phyloP scores from a whole-genome alignment of 2,113 vertebrate genomes.

The Orthochromis malagaraziensis region DNA sequence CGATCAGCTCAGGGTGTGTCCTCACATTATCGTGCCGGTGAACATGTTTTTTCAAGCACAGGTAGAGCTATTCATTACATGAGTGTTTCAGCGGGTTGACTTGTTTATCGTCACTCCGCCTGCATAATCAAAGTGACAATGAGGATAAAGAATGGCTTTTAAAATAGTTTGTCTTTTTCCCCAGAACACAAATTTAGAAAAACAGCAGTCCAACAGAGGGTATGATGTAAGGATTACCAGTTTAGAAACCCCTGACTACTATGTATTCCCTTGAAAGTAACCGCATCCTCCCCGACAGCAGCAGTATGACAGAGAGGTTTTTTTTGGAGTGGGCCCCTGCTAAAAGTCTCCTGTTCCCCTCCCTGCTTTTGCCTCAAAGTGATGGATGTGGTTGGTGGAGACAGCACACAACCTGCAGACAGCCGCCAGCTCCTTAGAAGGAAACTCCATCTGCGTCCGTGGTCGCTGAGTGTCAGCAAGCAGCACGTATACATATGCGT shows the following conservation, averaged over 20 bases:
- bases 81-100: background rate
- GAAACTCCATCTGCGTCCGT: slow-evolving; percentile 21
- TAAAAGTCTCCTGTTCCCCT: background rate
- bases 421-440: slow-evolving; percentile 39
- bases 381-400: slow-evolving; percentile 49
- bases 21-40: background rate
- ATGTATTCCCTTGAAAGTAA: slow-evolving; percentile 17
- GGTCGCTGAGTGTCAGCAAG: background rate
- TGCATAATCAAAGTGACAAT: background rate
- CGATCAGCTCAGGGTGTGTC: slow-evolving; percentile 59
- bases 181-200: background rate
- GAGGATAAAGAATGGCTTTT: background rate
- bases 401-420: slow-evolving; percentile 34
- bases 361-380: slow-evolving; percentile 17
- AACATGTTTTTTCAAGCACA: slow-evolving; percentile 63
- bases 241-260: slow-evolving; percentile 19
- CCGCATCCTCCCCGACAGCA: background rate
- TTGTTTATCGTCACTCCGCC: background rate
- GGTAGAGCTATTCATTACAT: slow-evolving; percentile 32
- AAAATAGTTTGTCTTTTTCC: background rate
- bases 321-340: background rate
- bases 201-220: background rate
- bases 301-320: background rate
- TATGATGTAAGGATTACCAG: slow-evolving; percentile 1
- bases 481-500: background rate